Evolutionary conservation across 92 coral and sea anemone genomes (phyloP), one percentile per base, ranked within the genome.

Genomic region (Palythoa caribaeorum): DNA sequence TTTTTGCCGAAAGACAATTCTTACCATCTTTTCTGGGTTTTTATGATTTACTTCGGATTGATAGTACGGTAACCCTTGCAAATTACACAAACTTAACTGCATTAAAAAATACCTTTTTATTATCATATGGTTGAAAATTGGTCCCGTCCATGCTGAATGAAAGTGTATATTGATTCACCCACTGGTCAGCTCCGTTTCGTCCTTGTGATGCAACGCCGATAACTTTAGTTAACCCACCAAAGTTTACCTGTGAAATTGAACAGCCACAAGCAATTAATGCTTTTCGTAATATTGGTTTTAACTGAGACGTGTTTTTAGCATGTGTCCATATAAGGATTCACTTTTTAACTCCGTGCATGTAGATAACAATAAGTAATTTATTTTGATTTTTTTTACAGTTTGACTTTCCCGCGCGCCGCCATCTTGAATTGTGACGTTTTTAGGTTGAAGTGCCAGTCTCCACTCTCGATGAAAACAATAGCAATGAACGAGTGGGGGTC

Each of bases 171-270:
- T 81, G 16, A 1, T 60, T 66, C 38, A 81, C 86, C 86, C 86
- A 81, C 36, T 81, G 86, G 35, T 81, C 57, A 3, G 74, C 86
- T 13, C 86, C 86, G 14, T 81, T 81, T 17, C 85, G 53, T 35
- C 85, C 85, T 80, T 80, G 85, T 40, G 85, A 55, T 21, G 74
- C 85, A 3, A 80, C 60, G n/a, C 86, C 86, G 17, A 63, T 38
- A 19, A 81, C 63, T 65, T 81, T 81, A 16, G 76, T 81, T 44
- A 51, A 11, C 14, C 47, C 65, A 20, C 75, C 86, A 81, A 81
- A 81, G 59, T 81, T 52, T 7, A 81, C 86, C 86, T 81, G 20
- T 15, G 48, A 65, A 1, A 15, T 8, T 4, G 47, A 66, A 21
- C 62, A 19, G 0, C 60, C 17, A 19, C 9, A 1, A 11, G 17